Base-by-base conservation (phyloP, 2,888 invertebrate species). In the Rhyacophila evoluta region DNA sequence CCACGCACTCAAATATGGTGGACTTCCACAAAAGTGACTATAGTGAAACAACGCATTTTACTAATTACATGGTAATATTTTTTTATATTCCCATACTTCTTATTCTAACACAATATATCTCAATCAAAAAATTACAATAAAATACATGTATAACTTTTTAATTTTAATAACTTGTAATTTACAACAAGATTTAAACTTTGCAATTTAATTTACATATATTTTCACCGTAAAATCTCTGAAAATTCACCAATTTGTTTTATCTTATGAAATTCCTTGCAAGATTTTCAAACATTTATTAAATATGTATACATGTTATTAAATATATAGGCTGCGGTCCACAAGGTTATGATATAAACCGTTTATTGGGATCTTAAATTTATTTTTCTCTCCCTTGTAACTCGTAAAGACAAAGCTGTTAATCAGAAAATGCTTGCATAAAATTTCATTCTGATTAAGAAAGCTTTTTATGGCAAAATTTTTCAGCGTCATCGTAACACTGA, bases 391-490 rank as follows among this genome's bases (percentile, higher is more conserved):
- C 25, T 55, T 55, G 5, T 55, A 55, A 19, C 55, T 55, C 55
- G 55, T 55, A 55, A 55, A 55, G 55, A 55, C 55, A 55, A 55
- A 55, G 55, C 55, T 55, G 19, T 55, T 55, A 55, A 55, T 55
- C 55, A 55, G 55, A 55, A 55, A 25, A 25, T 55, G 55, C 15
- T 55, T 25, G 15, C 55, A 55, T 55, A 55, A 55, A 55, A 55
- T 55, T 55, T 55, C 55, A 55, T 25, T 19, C 55, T 55, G 55
- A 55, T 55, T 15, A 55, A 10, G 15, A 55, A 55, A 15, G 15
- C 10, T 19, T 55, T 55, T 55, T 55, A 19, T 19, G 15, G 55
- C 1, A 2, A 10, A 55, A 19, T 8, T 55, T 55, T 5, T 25
- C 6, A 19, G 15, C 8, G 6, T 1, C 25, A 1, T 55, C 55